Base-by-base conservation (phyloP, 2,113 vertebrate genomes). In the Taurulus bubalis region DNA sequence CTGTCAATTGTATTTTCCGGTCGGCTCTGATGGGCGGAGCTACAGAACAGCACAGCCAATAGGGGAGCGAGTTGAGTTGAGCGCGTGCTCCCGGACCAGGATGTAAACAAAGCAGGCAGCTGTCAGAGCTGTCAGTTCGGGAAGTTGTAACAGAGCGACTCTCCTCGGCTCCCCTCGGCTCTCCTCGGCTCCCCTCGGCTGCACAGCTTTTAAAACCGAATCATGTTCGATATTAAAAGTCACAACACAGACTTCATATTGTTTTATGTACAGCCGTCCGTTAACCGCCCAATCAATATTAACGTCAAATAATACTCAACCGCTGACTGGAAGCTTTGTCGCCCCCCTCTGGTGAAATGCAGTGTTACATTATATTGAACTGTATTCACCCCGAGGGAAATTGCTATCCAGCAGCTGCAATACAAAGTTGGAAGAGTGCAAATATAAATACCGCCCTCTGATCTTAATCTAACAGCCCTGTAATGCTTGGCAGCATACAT, bases 51-150 rank as follows among this genome's bases (percentile, higher is more conserved):
- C 3, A 3, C 49, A 83, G 60, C 87, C 88, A 91, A 90, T 88
- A 63, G 80, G 65, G 81, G 75, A n/a, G 38, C 22, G 59, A 58
- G 65, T 2, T 30, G 71, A 66, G 38, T 28, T 58, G 47, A 85
- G 45, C 86, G 71, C 87, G 87, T 89, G 90, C 66, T 83, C 6
- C 45, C 3, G 42, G 53, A 68, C 9, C 62, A 10, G 72, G 60
- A 88, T 34, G 85, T 91, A 91, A 91, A 91, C 83, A 90, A 85
- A 85, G 59, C 51, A 42, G 49, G 10, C 15, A 45, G 67, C 71
- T 71, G 74, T 64, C 45, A 71, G 34, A 62, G 75, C 51, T 40
- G 53, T 59, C 15, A 66, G 32, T 38, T 8, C 51, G 9, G 8
- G 40, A 22, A 26, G 11, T 38, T 32, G 7, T 0, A 40, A 0